These are phyloP conservation scores for Amblyteles armatorius DNA, from an alignment of 2,888 invertebrate genomes.

Conservation along the genomic window DNA sequence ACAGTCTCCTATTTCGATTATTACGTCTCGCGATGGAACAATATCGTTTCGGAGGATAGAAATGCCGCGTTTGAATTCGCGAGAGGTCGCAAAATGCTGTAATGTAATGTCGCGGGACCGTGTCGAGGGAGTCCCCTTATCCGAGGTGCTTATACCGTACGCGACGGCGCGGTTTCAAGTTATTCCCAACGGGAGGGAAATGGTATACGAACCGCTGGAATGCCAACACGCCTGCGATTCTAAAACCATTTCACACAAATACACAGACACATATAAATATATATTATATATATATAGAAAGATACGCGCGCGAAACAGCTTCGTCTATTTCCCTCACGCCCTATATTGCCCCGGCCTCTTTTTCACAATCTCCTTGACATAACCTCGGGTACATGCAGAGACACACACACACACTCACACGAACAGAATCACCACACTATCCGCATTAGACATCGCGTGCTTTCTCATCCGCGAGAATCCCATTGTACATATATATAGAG, in stretches of 20 bases:
- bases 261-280: slow-evolving; percentile 38
- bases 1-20: slow-evolving; percentile 6
- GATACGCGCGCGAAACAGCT: slow-evolving; percentile 36
- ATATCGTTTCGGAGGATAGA: slow-evolving; percentile 10
- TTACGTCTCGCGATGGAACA: slow-evolving; percentile 21
- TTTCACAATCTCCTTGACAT: slow-evolving; percentile 52
- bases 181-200: slow-evolving; percentile 41
- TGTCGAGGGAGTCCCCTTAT: slow-evolving; percentile 53
- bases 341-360: slow-evolving; percentile 30
- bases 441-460: slow-evolving; percentile 56
- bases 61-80: slow-evolving; percentile 53
- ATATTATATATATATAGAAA: slow-evolving; percentile 33
- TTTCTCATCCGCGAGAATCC: slow-evolving; percentile 58
- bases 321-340: slow-evolving; percentile 32
- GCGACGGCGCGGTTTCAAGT: slow-evolving; percentile 31
- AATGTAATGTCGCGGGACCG: slow-evolving; percentile 50
- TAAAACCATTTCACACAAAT: slow-evolving; percentile 47
- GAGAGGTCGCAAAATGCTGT: slow-evolving; percentile 52
- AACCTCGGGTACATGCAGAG: slow-evolving; percentile 27
- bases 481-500: slow-evolving; percentile 62
- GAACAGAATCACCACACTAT: slow-evolving; percentile 24
- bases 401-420: slow-evolving; percentile 41
- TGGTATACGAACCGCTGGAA: slow-evolving; percentile 33
- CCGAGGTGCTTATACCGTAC: slow-evolving; percentile 59
- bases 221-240: slow-evolving; percentile 52